A percentile compares a stretch with the other conserved stretches of the same genome.
Conservation (phyloP, 2,888 invertebrate genomes). For the Pteria penguin region DNA sequence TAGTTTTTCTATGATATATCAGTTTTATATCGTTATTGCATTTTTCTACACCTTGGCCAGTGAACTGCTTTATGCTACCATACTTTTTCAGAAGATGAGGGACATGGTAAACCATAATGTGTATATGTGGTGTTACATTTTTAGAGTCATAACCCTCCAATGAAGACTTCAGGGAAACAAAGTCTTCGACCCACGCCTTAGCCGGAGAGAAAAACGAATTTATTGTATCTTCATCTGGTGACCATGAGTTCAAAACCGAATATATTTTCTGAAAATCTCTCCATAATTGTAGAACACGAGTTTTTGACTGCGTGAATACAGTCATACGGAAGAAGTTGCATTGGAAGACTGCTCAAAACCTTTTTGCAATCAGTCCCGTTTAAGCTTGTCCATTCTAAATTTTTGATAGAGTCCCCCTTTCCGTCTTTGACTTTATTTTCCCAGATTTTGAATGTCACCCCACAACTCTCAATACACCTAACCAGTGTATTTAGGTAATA, state of each 20-base stretch:
- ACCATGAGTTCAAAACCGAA: neutral
- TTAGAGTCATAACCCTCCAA: neutral
- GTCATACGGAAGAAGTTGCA: neutral
- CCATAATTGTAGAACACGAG: neutral
- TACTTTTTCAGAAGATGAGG: neutral
- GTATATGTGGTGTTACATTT: constrained; percentile 22
- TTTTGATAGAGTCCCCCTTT: constrained; percentile 10
- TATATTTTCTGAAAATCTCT: neutral
- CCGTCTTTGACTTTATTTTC: constrained; percentile 17
- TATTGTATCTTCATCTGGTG: neutral
- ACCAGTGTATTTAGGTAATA: neutral
- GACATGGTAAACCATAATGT: constrained; percentile 18
- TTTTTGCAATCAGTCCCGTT: constrained; percentile 20
- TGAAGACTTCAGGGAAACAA: neutral
- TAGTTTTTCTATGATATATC: constrained; percentile 19
- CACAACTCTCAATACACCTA: neutral
- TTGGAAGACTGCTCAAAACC: neutral
- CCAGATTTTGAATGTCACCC: constrained; percentile 7
- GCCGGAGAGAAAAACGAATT: neutral
- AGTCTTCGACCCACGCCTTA: neutral
- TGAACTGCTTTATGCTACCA: constrained; percentile 3
- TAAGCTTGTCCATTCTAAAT: constrained; percentile 19
- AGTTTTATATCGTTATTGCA: constrained; percentile 6
- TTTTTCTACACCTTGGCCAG: constrained; percentile 18
- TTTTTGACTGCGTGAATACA: neutral